Evolutionary conservation across 2,888 invertebrate species (phyloP).

Genomic region (Philereme transversata): DNA sequence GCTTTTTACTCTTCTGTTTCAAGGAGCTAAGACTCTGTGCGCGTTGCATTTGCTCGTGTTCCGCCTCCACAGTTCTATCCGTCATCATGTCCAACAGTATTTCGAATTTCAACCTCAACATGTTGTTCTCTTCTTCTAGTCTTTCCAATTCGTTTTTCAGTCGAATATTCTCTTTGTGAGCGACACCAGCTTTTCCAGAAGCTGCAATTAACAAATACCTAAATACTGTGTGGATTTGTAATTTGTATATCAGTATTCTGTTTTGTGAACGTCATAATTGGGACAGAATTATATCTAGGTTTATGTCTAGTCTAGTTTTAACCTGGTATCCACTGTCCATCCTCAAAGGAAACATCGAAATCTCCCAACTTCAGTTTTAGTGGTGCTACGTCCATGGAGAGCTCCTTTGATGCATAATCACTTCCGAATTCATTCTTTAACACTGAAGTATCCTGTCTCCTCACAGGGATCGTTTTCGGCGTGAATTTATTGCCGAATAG

Average conservation of each 20-base stretch:
- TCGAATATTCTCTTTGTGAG: slow-evolving; percentile 85
- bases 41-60: slow-evolving; percentile 67
- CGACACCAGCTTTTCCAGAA: slow-evolving; percentile 83
- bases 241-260: background rate
- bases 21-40: slow-evolving; percentile 68
- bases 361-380: slow-evolving; percentile 86
- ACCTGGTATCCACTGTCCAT: slow-evolving; percentile 90
- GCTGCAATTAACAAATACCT: slow-evolving; percentile 58
- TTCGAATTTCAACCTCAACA: slow-evolving; percentile 89
- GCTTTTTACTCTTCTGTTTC: slow-evolving; percentile 68
- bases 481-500: slow-evolving; percentile 87
- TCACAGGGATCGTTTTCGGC: slow-evolving; percentile 85
- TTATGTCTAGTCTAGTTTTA: slow-evolving; percentile 30
- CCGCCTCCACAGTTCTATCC: slow-evolving; percentile 81
- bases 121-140: slow-evolving; percentile 90
- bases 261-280: no score
- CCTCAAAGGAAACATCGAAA: slow-evolving; percentile 87
- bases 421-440: slow-evolving; percentile 84
- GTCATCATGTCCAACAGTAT: slow-evolving; percentile 92
- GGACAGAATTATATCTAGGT: no score
- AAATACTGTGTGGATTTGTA: background rate
- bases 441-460: slow-evolving; percentile 83
- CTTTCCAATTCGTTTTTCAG: slow-evolving; percentile 86
- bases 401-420: slow-evolving; percentile 84
- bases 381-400: slow-evolving; percentile 82